These are phyloP conservation scores for Cyprinus carpio DNA, from an alignment of 2,113 vertebrate genomes.

Conservation along the genomic window DNA sequence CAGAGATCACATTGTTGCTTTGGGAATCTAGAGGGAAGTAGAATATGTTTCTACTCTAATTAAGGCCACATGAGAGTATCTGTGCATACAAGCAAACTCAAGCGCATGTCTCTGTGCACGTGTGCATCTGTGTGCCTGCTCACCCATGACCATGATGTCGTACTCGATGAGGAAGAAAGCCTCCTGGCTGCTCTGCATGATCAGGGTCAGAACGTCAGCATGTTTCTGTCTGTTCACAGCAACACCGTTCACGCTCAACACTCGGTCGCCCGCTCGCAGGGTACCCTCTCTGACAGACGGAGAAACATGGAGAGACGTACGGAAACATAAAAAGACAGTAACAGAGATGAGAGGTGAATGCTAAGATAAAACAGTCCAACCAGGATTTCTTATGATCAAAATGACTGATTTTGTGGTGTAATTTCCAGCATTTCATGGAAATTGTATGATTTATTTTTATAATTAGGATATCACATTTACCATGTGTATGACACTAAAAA, in stretches of 20 bases:
- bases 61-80: slow-evolving; percentile 28
- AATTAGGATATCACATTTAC: too few species aligned
- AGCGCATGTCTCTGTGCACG: slow-evolving; percentile 21
- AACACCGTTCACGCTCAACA: slow-evolving; percentile 90
- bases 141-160: slow-evolving; percentile 92
- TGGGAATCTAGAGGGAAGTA: background rate
- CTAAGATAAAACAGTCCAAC: background rate
- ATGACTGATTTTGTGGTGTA: too few species aligned
- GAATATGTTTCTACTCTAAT: slow-evolving; percentile 22
- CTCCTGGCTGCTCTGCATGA: slow-evolving; percentile 90
- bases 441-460: too few species aligned
- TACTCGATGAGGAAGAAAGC: slow-evolving; percentile 96
- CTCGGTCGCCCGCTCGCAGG: slow-evolving; percentile 87
- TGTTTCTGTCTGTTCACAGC: slow-evolving; percentile 89
- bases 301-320: background rate
- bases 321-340: slow-evolving; percentile 16
- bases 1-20: background rate
- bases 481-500: too few species aligned
- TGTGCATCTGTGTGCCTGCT: slow-evolving; percentile 60
- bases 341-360: background rate
- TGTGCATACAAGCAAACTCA: slow-evolving; percentile 24
- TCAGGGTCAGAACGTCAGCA: slow-evolving; percentile 83
- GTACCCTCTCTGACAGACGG: slow-evolving; percentile 84
- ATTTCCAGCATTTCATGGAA: too few species aligned
- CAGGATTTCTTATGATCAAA: too few species aligned